Percentiles rank a stretch among this genome's conserved stretches.
These are phyloP conservation scores for Spinus pinus DNA, from an alignment of 2,797 vertebrate genomes.

Conservation along the genomic window DNA sequence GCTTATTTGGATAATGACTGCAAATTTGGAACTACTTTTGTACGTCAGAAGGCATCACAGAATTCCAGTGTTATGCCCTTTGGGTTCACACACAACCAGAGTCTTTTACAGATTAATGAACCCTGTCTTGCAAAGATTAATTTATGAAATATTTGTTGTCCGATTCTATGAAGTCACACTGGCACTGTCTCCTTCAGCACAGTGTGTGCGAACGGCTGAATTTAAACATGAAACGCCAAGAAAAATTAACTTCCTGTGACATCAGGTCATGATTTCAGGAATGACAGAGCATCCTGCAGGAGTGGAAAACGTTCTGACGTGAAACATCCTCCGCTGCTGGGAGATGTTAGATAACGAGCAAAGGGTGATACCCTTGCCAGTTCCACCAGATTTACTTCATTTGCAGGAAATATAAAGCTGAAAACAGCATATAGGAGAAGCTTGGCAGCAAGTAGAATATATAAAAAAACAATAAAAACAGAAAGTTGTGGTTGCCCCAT, in stretches of 20 bases:
- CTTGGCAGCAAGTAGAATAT: neutral
- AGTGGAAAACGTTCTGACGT: neutral
- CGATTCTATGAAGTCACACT: constrained; percentile 58
- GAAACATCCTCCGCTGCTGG: neutral
- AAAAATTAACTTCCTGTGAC: constrained; percentile 41
- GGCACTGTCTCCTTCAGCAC: neutral
- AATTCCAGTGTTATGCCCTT: constrained; percentile 78
- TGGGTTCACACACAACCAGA: constrained; percentile 69
- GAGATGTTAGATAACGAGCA: neutral
- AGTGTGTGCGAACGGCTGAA: neutral
- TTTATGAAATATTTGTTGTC: constrained; percentile 68
- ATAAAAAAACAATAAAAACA: neutral
- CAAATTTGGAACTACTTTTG: constrained; percentile 79
- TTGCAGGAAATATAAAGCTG: neutral
- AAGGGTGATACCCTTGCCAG: neutral
- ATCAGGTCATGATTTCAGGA: neutral
- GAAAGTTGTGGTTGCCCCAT: neutral
- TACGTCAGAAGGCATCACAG: constrained; percentile 75
- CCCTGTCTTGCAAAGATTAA: constrained; percentile 74
- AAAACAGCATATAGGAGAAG: fast-evolving
- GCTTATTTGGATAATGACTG: constrained; percentile 78
- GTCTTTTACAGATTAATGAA: constrained; percentile 78
- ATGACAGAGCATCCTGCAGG: constrained; percentile 18
- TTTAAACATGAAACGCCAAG: neutral
- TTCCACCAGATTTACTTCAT: neutral